A percentile compares a stretch with the other conserved stretches of the same genome.
Conservation (phyloP, 2,888 invertebrate genomes). For the Pyrgus malvae region DNA sequence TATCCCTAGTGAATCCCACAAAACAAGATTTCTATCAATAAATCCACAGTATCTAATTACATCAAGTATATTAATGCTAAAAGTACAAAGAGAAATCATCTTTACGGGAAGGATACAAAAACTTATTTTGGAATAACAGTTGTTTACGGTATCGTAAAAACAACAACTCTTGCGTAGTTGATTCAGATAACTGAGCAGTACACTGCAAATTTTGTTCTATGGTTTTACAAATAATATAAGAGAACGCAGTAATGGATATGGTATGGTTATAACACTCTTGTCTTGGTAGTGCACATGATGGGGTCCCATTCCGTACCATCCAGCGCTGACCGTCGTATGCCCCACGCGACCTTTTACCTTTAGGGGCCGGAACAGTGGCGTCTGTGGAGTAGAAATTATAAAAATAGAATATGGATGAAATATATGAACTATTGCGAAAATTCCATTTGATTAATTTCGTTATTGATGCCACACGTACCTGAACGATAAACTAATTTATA, state of each 20-base stretch:
- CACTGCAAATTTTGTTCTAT: constrained; percentile 8
- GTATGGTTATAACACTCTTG: neutral
- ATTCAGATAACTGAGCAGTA: neutral
- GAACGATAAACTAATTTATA: too few relatives aligned
- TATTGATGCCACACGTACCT: too few relatives aligned
- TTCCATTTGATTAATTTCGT: too few relatives aligned
- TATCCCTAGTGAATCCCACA: constrained; percentile 18
- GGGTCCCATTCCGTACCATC: constrained; percentile 72
- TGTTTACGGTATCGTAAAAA: neutral
- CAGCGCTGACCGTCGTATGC: constrained; percentile 74
- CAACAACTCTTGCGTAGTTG: neutral
- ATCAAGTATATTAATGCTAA: constrained; percentile 5
- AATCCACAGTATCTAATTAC: constrained; percentile 30
- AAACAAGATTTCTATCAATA: constrained; percentile 22
- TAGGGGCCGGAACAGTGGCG: constrained; percentile 55
- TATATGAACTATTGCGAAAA: too few relatives aligned
- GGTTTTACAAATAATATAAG: neutral
- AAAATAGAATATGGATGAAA: neutral
- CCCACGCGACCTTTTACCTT: constrained; percentile 76
- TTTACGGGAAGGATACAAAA: neutral
- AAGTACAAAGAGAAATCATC: constrained; percentile 6
- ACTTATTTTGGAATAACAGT: neutral
- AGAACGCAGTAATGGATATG: neutral
- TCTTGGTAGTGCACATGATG: constrained; percentile 1
- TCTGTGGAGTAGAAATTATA: constrained; percentile 43